These are phyloP conservation scores for Rhogogaster chlorosoma DNA, from an alignment of 2,888 invertebrate genomes.

Conservation along the genomic window DNA sequence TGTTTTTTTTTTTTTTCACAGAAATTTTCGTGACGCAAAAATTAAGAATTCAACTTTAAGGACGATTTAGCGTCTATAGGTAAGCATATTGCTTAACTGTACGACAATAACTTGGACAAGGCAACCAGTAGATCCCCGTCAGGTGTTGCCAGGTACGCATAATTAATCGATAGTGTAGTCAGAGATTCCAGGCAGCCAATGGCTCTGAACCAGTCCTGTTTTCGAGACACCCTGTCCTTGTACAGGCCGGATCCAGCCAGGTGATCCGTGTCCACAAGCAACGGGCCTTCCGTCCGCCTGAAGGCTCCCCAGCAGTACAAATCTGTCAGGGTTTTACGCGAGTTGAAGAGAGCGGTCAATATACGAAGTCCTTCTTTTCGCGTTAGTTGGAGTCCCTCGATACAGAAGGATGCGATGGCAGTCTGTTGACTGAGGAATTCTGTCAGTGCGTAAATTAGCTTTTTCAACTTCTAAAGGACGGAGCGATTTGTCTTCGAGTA, in stretches of 20 bases:
- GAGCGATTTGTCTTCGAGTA: not conserved
- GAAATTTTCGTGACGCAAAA: not conserved
- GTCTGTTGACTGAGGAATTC: conserved; percentile 59
- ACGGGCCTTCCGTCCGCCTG: conserved; percentile 58
- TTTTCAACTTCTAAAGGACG: not conserved
- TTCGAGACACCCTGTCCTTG: conserved; percentile 53
- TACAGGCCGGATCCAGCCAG: conserved; percentile 54
- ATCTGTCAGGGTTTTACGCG: conserved; percentile 61
- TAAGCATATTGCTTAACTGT: conserved; percentile 7
- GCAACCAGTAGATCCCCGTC: conserved; percentile 63
- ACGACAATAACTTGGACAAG: conserved; percentile 60
- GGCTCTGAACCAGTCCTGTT: conserved; percentile 62
- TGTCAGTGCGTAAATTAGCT: not conserved
- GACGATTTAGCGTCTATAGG: not conserved
- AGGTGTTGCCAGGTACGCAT: conserved; percentile 65
- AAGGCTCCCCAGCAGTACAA: conserved; percentile 65
- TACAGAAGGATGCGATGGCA: conserved; percentile 60
- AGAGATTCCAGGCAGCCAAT: conserved; percentile 61
- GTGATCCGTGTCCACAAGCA: conserved; percentile 51
- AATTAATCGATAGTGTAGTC: conserved; percentile 65
- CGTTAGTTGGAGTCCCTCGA: conserved; percentile 62
- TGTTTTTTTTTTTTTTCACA: conserved; percentile 30
- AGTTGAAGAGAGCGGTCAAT: conserved; percentile 61
- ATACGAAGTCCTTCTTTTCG: conserved; percentile 62
- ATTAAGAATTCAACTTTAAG: not conserved